Evolutionary conservation across 1,140 invertebrate genomes (phyloP), one percentile per base, ranked within the genome.

Genomic region (Hycleus phaleratus): DNA sequence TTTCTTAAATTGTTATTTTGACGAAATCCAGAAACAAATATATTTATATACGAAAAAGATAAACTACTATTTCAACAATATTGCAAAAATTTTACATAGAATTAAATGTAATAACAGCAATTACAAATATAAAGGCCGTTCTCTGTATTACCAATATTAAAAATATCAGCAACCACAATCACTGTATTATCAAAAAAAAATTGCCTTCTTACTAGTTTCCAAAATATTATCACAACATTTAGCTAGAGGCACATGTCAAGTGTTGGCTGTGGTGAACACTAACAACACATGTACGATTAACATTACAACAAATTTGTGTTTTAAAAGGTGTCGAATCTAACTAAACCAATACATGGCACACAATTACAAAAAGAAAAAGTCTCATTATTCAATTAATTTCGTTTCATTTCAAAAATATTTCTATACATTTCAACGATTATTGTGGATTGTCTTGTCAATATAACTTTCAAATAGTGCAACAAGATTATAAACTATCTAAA

Each of bases 331-430:
- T 46, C 25, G 51, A 45, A 45, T 18, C 45, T 44, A 53, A 53
- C 51, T 53, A 53, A 42, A 53, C 51, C 51, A 53, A 53, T 53
- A 25, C 51, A 53, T 53, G 51, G 51, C 51, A 53, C 51, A 53
- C 44, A 26, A 11, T 48, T 53, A 32, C 32, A 32, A 32, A 32
- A 32, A 32, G 7, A 32, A 46, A 46, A 11, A 53, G 51, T 53
- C 51, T 53, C 7, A 32, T 32, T 6, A 32, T 32, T 32, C 32
- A 32, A 53, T 53, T 38, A 38, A 46, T 42, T 46, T 53, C 51
- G 42, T 53, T 10, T 38, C 24, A 43, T 26, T 47, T 38, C 25
- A 46, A 45, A 44, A 53, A 53, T 53, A 53, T 53, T 32, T 7
- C 18, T 18, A 18, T 32, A 32, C 7, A 45, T 26, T 26, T 47